Evolutionary conservation across 2,888 invertebrate genomes (phyloP).

Genomic region (Drosophila anceps): DNA sequence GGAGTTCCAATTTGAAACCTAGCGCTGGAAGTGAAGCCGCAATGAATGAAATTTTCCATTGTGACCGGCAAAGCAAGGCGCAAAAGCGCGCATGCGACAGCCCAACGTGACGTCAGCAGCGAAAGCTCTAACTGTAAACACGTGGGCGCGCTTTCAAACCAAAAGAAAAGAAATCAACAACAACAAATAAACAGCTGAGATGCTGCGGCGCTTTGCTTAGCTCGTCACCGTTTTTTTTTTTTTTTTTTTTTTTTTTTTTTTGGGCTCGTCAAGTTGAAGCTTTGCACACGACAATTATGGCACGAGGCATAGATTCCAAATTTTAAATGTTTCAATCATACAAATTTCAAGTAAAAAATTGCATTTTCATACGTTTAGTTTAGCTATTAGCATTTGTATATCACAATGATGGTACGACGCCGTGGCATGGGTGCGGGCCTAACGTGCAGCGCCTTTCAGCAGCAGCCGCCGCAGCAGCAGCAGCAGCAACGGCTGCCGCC

Average conservation of each 20-base stretch:
- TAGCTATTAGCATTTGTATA: background rate
- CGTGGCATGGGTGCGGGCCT: constrained; percentile 21
- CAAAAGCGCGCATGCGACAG: constrained; percentile 3
- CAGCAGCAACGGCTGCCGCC: constrained; percentile 7
- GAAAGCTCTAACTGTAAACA: constrained; percentile 13
- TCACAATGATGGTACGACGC: constrained; percentile 49
- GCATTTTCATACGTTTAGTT: background rate
- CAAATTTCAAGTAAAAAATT: constrained; percentile 9
- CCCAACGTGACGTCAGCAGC: constrained; percentile 46
- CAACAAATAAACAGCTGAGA: background rate
- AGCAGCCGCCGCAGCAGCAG: background rate
- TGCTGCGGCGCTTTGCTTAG: constrained; percentile 36
- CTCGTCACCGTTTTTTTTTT: constrained; percentile 35
- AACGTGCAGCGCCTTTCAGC: constrained; percentile 40
- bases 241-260: no score
- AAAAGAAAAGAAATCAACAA: background rate
- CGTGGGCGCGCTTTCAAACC: constrained; percentile 13
- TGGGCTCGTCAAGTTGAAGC: constrained; percentile 4
- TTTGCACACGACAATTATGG: constrained; percentile 39
- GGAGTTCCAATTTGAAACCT: constrained; percentile 58
- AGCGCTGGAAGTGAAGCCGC: constrained; percentile 31
- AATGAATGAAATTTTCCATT: constrained; percentile 62
- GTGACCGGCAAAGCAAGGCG: constrained; percentile 23
- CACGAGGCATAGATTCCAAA: constrained; percentile 41
- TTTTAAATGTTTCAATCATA: constrained; percentile 52